Evolutionary conservation across 2,113 vertebrate species (phyloP).

Genomic region (Danio rerio): DNA sequence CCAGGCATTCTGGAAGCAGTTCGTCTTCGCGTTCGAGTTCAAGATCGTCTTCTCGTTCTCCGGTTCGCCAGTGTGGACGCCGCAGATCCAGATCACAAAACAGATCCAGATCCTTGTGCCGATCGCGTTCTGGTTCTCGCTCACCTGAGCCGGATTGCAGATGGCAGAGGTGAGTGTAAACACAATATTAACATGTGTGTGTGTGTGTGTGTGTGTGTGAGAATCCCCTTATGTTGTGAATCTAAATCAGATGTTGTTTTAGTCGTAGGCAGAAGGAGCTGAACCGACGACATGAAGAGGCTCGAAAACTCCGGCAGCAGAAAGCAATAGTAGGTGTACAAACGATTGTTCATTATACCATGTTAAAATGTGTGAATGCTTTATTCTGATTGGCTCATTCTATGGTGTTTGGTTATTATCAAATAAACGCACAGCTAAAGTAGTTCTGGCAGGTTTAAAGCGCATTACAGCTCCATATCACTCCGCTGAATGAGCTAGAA

Average conservation of each 20-base stretch:
- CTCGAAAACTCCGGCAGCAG: conserved; percentile 65
- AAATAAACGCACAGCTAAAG: no score
- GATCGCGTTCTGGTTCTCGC: conserved; percentile 58
- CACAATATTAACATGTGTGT: not conserved
- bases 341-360: no score
- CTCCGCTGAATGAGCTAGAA: no score
- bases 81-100: conserved; percentile 73
- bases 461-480: no score
- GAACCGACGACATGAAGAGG: conserved; percentile 54
- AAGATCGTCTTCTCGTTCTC: conserved; percentile 47
- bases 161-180: conserved; percentile 60
- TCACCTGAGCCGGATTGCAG: conserved; percentile 44
- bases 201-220: not conserved
- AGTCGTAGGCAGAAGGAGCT: conserved; percentile 34
- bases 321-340: conserved; percentile 74
- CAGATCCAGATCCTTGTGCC: conserved; percentile 72
- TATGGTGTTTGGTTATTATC: no score
- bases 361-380: no score
- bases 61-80: conserved; percentile 47
- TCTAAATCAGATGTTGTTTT: not conserved
- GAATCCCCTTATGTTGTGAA: conserved; percentile 8
- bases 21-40: conserved; percentile 69
- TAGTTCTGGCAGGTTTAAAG: no score
- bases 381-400: no score
- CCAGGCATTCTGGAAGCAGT: conserved; percentile 66